A percentile compares a stretch with the other conserved stretches of the same genome.
Conservation (phyloP, 2,797 vertebrate genomes). For the Phoxinus dragarum region DNA sequence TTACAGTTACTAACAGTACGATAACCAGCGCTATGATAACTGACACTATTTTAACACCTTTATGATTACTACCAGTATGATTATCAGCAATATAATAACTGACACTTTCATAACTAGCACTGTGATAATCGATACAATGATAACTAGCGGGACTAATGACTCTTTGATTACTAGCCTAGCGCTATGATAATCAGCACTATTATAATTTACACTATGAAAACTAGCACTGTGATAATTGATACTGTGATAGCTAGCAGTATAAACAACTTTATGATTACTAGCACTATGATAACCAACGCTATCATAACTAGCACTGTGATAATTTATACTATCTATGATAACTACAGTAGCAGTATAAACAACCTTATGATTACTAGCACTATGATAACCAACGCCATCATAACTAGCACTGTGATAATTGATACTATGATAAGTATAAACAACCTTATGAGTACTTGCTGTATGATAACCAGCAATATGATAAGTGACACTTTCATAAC, state of each 20-base stretch:
- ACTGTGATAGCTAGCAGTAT: not conserved
- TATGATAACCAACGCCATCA: not conserved
- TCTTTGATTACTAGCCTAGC: not conserved
- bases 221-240: not conserved
- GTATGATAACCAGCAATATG: not conserved
- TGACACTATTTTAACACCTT: not conserved
- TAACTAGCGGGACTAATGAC: too few relatives aligned
- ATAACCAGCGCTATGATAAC: not conserved
- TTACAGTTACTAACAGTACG: not conserved
- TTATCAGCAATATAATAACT: not conserved
- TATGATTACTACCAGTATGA: not conserved
- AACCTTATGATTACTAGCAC: not conserved
- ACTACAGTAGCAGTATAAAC: not conserved
- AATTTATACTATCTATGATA: not conserved
- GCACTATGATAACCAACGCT: not conserved
- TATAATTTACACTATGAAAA: not conserved
- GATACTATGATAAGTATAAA: not conserved
- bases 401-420: not conserved
- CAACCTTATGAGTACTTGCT: not conserved
- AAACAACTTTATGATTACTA: not conserved
- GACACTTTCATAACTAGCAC: not conserved
- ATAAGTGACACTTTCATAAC: too few relatives aligned
- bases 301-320: not conserved
- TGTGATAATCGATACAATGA: not conserved
- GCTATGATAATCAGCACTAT: too few relatives aligned